Evolutionary conservation across 2,797 vertebrate genomes (phyloP).

Genomic region (Tarsius wallacei): DNA sequence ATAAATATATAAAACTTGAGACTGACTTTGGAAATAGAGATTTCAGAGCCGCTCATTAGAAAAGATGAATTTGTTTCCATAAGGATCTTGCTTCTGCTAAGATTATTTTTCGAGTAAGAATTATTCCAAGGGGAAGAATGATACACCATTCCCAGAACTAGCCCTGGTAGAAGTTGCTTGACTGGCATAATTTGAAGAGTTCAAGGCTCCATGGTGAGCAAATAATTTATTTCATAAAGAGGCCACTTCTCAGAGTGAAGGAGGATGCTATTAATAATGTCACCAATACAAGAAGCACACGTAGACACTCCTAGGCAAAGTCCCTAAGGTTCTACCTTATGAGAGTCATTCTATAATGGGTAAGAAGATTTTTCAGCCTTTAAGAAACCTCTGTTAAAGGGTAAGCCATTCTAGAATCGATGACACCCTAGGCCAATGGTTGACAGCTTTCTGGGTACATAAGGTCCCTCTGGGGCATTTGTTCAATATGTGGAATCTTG

Average conservation of each 20-base stretch:
- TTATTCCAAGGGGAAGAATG: background rate
- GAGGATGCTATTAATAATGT: background rate
- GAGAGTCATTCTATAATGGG: background rate
- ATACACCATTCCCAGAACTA: background rate
- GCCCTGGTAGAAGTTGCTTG: background rate
- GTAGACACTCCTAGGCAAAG: background rate
- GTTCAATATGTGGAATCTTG: background rate
- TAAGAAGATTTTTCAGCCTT: background rate
- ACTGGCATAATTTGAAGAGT: background rate
- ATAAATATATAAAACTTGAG: too few species aligned
- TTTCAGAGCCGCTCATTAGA: background rate
- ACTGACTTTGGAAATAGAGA: background rate
- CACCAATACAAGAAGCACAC: background rate
- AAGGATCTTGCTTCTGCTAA: conserved; percentile 21
- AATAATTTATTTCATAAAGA: background rate
- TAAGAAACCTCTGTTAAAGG: conserved; percentile 8
- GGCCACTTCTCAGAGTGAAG: background rate
- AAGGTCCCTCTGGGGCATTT: background rate
- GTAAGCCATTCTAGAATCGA: background rate
- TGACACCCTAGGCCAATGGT: background rate
- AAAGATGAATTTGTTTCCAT: conserved; percentile 1
- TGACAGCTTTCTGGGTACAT: background rate
- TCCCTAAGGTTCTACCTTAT: background rate
- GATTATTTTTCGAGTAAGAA: conserved; percentile 42
- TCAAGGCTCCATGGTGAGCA: background rate